Base-by-base conservation (phyloP, 2,888 invertebrate species). In the Nineta flava region DNA sequence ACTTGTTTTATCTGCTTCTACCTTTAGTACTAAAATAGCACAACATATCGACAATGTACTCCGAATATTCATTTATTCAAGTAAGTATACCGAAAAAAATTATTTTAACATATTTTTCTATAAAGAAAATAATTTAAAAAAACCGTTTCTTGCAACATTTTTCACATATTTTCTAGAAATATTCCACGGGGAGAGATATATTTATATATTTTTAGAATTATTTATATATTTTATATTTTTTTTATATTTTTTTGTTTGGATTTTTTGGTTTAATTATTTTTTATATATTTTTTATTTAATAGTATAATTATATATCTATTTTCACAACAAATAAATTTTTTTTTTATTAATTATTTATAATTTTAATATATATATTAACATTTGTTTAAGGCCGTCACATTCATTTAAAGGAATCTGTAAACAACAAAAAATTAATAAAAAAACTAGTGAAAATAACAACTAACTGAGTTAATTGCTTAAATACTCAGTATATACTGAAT, bases 391-490 rank as follows among this genome's bases (percentile, higher is more conserved):
- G 68, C 68, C 68, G 67, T 68, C 67, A 67, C 67, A 67, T 63
- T 66, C 67, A 65, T 65, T 67, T 61, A 66, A 67, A 67, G 67
- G 64, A 67, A 67, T 67, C 67, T 68, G 65, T 51, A 68, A 49
- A n/a, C 6, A 49, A 43, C 19, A 67, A 60, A 62, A 58, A 59
- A 53, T n/a, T n/a, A n/a, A n/a, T n/a, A n/a, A n/a, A n/a, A n/a
- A n/a, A n/a, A n/a, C n/a, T n/a, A n/a, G n/a, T n/a, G n/a, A n/a
- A n/a, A n/a, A n/a, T n/a, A n/a, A n/a, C n/a, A n/a, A n/a, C n/a
- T n/a, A n/a, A n/a, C n/a, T n/a, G n/a, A n/a, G n/a, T n/a, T n/a
- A n/a, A n/a, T n/a, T n/a, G n/a, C n/a, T n/a, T n/a, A n/a, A n/a
- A n/a, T n/a, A n/a, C n/a, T n/a, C n/a, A n/a, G n/a, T n/a, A n/a